Conservation (phyloP, 2,113 vertebrate genomes). For the Xenopus laevis region DNA sequence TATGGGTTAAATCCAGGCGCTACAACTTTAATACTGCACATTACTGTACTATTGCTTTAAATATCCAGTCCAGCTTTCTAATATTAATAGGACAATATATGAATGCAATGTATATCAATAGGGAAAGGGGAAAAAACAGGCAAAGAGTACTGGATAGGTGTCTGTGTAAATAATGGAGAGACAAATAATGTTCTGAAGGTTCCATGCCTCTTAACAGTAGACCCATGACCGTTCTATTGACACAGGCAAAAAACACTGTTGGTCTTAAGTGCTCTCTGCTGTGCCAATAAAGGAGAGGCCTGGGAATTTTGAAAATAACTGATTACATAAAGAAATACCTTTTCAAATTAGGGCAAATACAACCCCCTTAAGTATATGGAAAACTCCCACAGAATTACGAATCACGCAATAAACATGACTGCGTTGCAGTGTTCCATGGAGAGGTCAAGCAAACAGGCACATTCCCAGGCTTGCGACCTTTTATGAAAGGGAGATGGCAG, state of each 20-base stretch:
- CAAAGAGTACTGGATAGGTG: too few relatives aligned
- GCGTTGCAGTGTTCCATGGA: constrained; percentile 25
- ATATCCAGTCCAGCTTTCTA: too few relatives aligned
- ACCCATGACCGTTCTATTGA: not conserved
- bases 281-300: not conserved
- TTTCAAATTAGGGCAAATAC: not conserved
- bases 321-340: constrained; percentile 9
- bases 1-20: too few relatives aligned
- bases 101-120: too few relatives aligned
- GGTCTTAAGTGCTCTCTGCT: not conserved
- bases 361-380: not conserved
- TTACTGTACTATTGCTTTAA: too few relatives aligned
- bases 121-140: too few relatives aligned
- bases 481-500: constrained; percentile 5
- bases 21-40: too few relatives aligned
- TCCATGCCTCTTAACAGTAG: not conserved
- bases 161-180: too few relatives aligned
- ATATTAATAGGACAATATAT: too few relatives aligned
- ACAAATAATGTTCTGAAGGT: too few relatives aligned
- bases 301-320: constrained; percentile 2
- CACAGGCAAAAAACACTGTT: not conserved
- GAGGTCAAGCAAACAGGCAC: constrained; percentile 36
- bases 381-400: constrained; percentile 14
- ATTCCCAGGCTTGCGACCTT: constrained; percentile 31
- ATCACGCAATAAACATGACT: constrained; percentile 31